phyloP scores from a whole-genome alignment of 2,113 vertebrate species.

The Antigone vipio region DNA sequence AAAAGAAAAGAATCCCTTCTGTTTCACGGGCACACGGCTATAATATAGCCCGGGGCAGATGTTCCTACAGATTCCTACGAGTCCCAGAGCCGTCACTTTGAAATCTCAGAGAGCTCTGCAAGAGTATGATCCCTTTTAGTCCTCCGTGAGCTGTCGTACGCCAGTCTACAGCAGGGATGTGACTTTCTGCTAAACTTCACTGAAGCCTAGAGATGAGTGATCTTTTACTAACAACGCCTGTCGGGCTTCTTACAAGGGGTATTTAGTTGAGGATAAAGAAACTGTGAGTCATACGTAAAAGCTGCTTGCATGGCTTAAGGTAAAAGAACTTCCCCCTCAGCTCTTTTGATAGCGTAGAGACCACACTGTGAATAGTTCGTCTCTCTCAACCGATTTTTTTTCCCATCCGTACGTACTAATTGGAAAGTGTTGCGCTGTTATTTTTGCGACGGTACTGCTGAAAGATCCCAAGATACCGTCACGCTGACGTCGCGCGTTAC shows the following conservation, averaged over 20 bases:
- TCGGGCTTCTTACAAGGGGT: background rate
- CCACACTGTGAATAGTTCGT: background rate
- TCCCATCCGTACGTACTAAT: background rate
- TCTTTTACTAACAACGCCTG: background rate
- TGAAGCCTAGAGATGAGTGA: background rate
- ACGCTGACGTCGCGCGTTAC: fast-evolving
- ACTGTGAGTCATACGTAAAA: background rate
- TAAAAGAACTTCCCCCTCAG: background rate
- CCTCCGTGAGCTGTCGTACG: background rate
- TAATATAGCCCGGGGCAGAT: background rate
- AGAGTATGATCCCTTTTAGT: background rate
- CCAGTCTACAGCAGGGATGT: background rate
- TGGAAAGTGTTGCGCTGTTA: background rate
- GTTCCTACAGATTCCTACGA: background rate
- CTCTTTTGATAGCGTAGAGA: background rate
- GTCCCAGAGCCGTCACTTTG: background rate
- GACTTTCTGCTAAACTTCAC: background rate
- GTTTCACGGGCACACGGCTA: background rate
- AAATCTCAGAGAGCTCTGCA: background rate
- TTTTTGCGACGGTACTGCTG: background rate
- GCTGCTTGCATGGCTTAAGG: background rate
- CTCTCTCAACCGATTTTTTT: background rate
- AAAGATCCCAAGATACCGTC: background rate
- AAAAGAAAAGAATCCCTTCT: background rate
- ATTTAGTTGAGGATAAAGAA: background rate